These are phyloP conservation scores for Columba guinea DNA, from an alignment of 2,797 vertebrate species.

Conservation along the genomic window DNA sequence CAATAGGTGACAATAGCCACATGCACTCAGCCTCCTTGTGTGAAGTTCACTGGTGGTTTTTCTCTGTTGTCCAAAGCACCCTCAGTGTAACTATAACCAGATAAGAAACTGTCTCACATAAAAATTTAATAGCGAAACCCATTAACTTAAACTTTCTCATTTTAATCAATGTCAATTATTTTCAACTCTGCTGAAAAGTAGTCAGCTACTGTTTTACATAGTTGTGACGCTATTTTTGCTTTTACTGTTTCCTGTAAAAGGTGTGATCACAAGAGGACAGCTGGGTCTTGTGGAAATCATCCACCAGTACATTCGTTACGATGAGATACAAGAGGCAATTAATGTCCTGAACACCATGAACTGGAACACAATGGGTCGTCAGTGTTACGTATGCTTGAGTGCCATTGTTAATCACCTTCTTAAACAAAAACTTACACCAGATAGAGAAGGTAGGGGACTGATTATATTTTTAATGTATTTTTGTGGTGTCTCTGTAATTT, in stretches of 20 bases:
- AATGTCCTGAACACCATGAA: constrained; percentile 89
- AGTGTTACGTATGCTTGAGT: constrained; percentile 85
- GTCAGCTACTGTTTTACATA: background rate
- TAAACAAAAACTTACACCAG: constrained; percentile 86
- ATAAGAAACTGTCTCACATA: background rate
- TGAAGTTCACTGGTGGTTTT: background rate
- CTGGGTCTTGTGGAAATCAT: constrained; percentile 84
- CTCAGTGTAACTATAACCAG: background rate
- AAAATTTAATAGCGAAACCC: background rate
- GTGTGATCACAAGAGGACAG: constrained; percentile 82
- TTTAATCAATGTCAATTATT: background rate
- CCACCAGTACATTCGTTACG: constrained; percentile 85
- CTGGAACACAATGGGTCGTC: constrained; percentile 86
- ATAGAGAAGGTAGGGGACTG: constrained; percentile 83
- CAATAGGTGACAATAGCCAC: background rate
- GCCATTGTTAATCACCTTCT: constrained; percentile 90
- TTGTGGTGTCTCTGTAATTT: background rate
- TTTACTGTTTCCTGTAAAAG: constrained; percentile 76
- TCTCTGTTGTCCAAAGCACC: background rate
- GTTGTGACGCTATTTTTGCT: background rate
- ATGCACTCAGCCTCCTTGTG: rapidly evolving
- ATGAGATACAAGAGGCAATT: constrained; percentile 85
- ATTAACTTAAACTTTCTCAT: background rate
- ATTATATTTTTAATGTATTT: background rate
- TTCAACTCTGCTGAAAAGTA: background rate